A percentile compares a stretch with the other conserved stretches of the same genome.
Evolutionary conservation across 2,888 invertebrate genomes (phyloP).

Genomic region (Arge pagana): DNA sequence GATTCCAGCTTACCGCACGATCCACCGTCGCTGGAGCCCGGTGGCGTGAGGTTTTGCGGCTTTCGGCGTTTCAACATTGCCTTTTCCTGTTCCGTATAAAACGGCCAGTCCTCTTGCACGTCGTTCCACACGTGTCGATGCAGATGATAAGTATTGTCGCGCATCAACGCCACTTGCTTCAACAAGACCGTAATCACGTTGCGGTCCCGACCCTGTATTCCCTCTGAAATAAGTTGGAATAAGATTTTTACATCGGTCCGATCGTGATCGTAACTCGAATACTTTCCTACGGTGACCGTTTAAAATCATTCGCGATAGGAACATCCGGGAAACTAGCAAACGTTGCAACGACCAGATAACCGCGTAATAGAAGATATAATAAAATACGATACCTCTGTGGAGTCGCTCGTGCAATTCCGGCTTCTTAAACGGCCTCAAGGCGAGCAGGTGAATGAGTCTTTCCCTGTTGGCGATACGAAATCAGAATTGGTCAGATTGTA

Average conservation of each 20-base stretch:
- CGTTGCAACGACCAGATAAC: too few species aligned
- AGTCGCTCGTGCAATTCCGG: constrained; percentile 85
- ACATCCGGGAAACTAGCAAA: too few species aligned
- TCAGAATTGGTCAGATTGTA: too few species aligned
- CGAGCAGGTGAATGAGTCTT: constrained; percentile 91
- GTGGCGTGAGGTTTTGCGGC: constrained; percentile 89
- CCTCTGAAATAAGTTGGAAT: constrained; percentile 69
- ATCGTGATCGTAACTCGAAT: too few species aligned
- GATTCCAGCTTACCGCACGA: constrained; percentile 69
- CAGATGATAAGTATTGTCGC: constrained; percentile 89
- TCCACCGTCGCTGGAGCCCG: constrained; percentile 81
- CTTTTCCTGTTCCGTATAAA: constrained; percentile 88
- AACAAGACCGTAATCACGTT: constrained; percentile 76
- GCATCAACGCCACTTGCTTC: constrained; percentile 78
- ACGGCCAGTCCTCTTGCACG: constrained; percentile 92
- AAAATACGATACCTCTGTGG: constrained; percentile 72
- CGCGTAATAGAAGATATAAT: too few species aligned
- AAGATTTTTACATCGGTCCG: too few species aligned
- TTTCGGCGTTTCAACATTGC: constrained; percentile 87
- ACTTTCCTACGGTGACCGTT: too few species aligned
- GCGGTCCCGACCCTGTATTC: constrained; percentile 82
- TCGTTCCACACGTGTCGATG: constrained; percentile 90
- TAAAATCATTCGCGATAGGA: too few species aligned
- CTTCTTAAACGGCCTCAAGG: constrained; percentile 91
- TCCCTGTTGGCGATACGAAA: constrained; percentile 70